Conservation (phyloP, 2,797 vertebrate species). For the Sebastes steindachneri region DNA sequence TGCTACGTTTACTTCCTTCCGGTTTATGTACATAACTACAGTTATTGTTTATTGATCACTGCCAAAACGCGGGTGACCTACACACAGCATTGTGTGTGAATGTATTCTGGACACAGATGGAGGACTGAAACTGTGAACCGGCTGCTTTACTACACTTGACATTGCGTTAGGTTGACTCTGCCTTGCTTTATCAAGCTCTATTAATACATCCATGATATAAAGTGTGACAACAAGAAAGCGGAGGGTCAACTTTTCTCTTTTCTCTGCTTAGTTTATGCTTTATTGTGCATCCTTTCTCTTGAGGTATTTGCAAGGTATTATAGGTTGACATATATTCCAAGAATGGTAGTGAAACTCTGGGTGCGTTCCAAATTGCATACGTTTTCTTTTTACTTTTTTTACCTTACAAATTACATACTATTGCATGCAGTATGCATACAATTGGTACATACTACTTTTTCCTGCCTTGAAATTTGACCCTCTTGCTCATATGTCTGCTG, state of each 20-base stretch:
- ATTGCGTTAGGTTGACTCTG: background rate
- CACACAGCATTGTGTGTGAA: background rate
- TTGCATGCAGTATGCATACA: no score
- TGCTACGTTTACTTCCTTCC: background rate
- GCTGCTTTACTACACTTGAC: no score
- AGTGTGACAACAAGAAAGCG: no score
- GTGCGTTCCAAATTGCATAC: no score
- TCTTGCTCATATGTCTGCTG: no score
- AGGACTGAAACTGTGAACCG: no score
- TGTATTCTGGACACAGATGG: background rate
- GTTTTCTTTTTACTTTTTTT: no score
- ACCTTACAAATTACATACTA: no score
- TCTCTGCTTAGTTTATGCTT: background rate
- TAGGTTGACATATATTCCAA: background rate
- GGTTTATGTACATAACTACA: background rate
- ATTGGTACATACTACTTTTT: no score
- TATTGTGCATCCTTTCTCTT: background rate
- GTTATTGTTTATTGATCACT: background rate
- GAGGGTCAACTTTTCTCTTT: background rate
- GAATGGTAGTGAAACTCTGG: no score
- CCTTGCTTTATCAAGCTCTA: background rate
- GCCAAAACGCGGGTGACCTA: background rate
- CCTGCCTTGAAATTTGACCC: no score
- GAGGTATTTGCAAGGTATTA: background rate
- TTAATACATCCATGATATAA: no score